Percentiles rank a stretch among this genome's conserved stretches.
These are phyloP conservation scores for Phalacrocorax pelagicus DNA, from an alignment of 2,113 vertebrate species.

Conservation along the genomic window DNA sequence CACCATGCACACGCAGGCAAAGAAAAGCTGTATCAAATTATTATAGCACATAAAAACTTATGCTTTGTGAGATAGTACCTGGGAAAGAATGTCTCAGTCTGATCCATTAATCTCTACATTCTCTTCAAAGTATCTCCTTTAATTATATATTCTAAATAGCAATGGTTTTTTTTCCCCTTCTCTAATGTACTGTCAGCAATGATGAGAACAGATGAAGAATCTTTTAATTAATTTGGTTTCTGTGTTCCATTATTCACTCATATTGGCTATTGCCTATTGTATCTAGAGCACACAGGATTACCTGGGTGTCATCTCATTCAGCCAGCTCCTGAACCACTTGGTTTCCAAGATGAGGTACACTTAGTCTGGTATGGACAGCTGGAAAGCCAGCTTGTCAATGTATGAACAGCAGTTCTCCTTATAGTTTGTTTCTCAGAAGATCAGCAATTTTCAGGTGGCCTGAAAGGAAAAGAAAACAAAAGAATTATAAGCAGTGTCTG, in stretches of 20 bases:
- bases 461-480: not conserved
- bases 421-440: not conserved
- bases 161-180: not conserved
- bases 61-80: not conserved
- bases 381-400: not conserved
- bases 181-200: not conserved
- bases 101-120: not conserved
- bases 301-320: not conserved
- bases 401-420: not conserved
- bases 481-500: not conserved
- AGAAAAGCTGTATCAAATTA: not conserved
- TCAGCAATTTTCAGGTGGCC: not conserved
- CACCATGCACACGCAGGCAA: not conserved
- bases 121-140: not conserved
- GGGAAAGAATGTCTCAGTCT: not conserved
- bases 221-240: not conserved
- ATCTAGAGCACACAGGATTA: not conserved
- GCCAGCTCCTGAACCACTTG: not conserved
- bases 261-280: not conserved
- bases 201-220: not conserved
- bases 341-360: not conserved
- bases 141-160: not conserved
- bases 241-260: not conserved
- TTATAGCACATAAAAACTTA: not conserved
- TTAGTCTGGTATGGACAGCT: not conserved